Base-by-base conservation (phyloP, 2,797 vertebrate genomes). In the Microctenopoma lineatum region DNA sequence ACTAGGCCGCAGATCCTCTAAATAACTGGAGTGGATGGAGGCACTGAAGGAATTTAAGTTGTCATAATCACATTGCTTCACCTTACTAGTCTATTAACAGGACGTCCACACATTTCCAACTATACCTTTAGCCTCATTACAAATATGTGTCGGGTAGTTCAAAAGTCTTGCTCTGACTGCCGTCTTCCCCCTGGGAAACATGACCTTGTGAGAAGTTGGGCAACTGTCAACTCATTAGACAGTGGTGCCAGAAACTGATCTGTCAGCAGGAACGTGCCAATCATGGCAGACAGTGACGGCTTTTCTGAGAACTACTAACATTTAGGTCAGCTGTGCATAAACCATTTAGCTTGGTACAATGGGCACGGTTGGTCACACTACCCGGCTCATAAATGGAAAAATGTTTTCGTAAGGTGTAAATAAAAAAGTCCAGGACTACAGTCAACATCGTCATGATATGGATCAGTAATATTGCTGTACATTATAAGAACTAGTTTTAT, bases 261-360 rank as follows among this genome's bases (percentile, higher is more conserved):
- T 53, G 75, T 75, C 79, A 80, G 68, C 67, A 55, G 46, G 32
- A 45, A 32, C 44, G 41, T 52, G 54, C 60, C 65, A 68, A 59
- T 79, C 72, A 54, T 74, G 67, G 59, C 47, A 74, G 57, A n/a
- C 41, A 34, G 53, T 56, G 57, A 80, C 69, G 34, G 53, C 56
- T 89, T 66, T 68, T 78, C 82, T 75, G 65, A 65, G 73, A 81
- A 80, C 73, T 74, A 85, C 73, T 56, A 79, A 73, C 70, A 66
- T 76, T 38, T 5, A 66, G 78, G 70, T 80, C 75, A 25, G 50
- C 36, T 32, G 53, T 65, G 79, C 84, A 85, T 84, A 73, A 85
- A 84, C 55, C 54, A 64, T 72, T 77, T 77, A 67, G 87, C 75
- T 42, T 73, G 71, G 76, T 91, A 87, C 57, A 46, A 78, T 42